Evolutionary conservation across 2,113 vertebrate genomes (phyloP), one percentile per base, ranked within the genome.

Genomic region (Aphyosemion australe): DNA sequence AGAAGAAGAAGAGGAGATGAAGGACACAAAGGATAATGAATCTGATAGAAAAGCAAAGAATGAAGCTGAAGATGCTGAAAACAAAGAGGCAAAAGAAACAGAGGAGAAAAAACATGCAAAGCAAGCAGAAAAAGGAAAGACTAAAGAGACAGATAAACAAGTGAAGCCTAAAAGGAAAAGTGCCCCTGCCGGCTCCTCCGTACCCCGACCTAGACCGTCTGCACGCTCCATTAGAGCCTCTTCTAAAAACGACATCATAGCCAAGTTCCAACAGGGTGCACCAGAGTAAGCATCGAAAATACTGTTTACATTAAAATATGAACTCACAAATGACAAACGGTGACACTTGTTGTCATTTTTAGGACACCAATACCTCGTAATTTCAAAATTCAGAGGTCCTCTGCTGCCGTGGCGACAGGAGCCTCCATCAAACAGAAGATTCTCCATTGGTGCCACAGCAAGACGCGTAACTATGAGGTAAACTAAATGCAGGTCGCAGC

Each of bases 361-460:
- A 93, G 93, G 83, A 88, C 86, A 32, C 84, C 91, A 2, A 59
- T 72, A 1, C 26, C 84, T 21, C 86, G 88, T 31, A 92, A 92
- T 76, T 93, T 93, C 65, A 92, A 90, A 78, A 79, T 93, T 49
- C 92, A 93, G 74, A 90, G 57, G 78, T 87, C 90, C 3, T 75
- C 91, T 19, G 11, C 63, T 2, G 87, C 90, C 1, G 9, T 8
- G 19, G 68, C 89, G 19, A 86, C 79, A 6, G 93, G 92, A 34
- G 70, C 86, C 6, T 87, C 93, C 1, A 91, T 93, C 71, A 93
- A 94, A 72, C 92, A 94, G 84, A 93, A 92, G 62, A 88, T 94
- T 5, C 88, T 94, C 46, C 90, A 92, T 16, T 94, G 93, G 93
- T 94, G 93, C 74, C 78, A 61, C 48, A 93, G 32, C 82, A 94